A percentile compares a stretch with the other conserved stretches of the same genome.
Evolutionary conservation across 2,797 vertebrate species (phyloP).

Genomic region (Peromyscus melanophrys): DNA sequence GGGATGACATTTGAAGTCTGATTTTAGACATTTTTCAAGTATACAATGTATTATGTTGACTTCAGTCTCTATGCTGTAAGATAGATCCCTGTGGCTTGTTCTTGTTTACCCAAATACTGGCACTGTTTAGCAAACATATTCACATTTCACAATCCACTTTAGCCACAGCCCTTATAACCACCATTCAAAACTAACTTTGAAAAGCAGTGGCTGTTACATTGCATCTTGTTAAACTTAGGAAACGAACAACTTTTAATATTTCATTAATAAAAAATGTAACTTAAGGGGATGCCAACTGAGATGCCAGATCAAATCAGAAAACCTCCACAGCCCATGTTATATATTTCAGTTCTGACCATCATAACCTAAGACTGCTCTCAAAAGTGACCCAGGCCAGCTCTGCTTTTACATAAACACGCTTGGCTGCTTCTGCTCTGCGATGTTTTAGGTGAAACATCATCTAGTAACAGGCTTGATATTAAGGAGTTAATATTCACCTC

Average conservation of each 20-base stretch:
- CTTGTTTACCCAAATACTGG: neutral
- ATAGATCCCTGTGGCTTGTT: neutral
- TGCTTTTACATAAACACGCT: neutral
- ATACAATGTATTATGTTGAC: neutral
- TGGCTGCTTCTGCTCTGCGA: neutral
- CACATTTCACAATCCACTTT: neutral
- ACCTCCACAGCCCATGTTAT: neutral
- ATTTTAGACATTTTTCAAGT: conserved; percentile 19
- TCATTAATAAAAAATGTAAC: conserved; percentile 18
- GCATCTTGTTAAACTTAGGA: conserved; percentile 26
- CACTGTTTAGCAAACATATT: neutral
- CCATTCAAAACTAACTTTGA: conserved; percentile 15
- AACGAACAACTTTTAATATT: conserved; percentile 44
- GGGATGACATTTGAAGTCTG: neutral
- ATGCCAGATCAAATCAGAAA: conserved; percentile 2
- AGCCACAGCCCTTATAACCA: neutral
- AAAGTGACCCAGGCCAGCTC: neutral
- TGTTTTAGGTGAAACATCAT: neutral
- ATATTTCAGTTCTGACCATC: conserved; percentile 45
- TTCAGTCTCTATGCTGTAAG: neutral
- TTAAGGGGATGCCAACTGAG: neutral
- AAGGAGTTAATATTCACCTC: neutral
- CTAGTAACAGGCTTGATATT: neutral
- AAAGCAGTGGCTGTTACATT: neutral
- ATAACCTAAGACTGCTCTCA: neutral